These are phyloP conservation scores for Xenops minutus DNA, from an alignment of 2,797 vertebrate species.

Conservation along the genomic window DNA sequence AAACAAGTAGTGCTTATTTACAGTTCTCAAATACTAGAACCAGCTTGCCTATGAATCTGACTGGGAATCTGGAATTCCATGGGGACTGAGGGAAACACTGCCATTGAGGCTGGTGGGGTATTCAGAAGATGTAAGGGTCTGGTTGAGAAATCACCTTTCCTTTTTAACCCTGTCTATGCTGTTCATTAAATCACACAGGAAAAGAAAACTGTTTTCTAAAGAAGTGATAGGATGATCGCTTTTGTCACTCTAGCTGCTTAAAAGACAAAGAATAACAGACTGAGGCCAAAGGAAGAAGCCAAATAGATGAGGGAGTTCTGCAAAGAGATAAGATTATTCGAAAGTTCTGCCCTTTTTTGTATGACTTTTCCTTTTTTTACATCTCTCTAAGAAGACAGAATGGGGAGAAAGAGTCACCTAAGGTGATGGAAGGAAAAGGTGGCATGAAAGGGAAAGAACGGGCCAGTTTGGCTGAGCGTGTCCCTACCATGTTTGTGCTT, in stretches of 20 bases:
- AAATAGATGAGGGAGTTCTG: background rate
- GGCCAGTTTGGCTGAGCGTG: accelerated
- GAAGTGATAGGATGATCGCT: background rate
- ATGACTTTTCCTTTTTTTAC: background rate
- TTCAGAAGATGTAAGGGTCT: background rate
- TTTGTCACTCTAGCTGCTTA: background rate
- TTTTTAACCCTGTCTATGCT: background rate
- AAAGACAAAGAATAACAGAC: background rate
- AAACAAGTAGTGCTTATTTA: background rate
- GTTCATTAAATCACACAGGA: background rate
- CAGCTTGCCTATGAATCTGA: background rate
- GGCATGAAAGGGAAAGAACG: background rate
- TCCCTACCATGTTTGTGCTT: accelerated
- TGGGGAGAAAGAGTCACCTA: background rate
- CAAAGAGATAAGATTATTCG: background rate
- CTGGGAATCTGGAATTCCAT: background rate
- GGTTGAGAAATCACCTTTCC: background rate
- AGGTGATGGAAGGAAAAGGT: background rate
- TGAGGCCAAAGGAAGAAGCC: background rate
- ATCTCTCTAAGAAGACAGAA: background rate
- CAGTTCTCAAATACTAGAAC: background rate
- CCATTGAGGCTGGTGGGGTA: background rate
- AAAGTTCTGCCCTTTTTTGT: background rate
- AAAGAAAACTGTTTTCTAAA: background rate
- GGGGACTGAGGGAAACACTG: background rate